A percentile compares a stretch with the other conserved stretches of the same genome.
Evolutionary conservation across 2,797 vertebrate species (phyloP).

Genomic region (Poeciliopsis paucimaculata): DNA sequence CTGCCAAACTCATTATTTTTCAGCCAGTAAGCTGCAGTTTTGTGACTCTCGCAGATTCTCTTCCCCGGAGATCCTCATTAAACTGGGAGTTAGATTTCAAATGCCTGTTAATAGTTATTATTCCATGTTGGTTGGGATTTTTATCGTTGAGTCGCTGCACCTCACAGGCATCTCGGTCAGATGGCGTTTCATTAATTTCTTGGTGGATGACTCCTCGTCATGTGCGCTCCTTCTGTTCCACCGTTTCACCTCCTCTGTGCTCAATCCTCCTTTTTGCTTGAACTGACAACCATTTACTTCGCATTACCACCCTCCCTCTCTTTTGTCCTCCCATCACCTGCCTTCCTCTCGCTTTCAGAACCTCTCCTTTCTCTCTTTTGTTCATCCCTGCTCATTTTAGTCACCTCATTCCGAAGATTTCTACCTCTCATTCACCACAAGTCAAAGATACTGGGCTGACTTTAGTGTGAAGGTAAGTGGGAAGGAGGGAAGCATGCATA

Average conservation of each 20-base stretch:
- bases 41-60: constrained; percentile 24
- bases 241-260: constrained; percentile 35
- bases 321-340: constrained; percentile 41
- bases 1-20: constrained; percentile 49
- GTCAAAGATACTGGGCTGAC: constrained; percentile 36
- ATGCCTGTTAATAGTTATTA: background rate
- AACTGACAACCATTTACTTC: constrained; percentile 59
- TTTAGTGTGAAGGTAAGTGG: constrained; percentile 27
- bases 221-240: constrained; percentile 26
- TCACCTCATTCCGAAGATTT: constrained; percentile 11
- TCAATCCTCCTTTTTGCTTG: background rate
- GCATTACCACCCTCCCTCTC: constrained; percentile 27
- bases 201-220: constrained; percentile 52
- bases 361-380: constrained; percentile 27
- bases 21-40: constrained; percentile 28
- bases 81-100: background rate
- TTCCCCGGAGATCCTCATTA: constrained; percentile 32
- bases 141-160: constrained; percentile 20
- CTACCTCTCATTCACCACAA: constrained; percentile 9
- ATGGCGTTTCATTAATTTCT: constrained; percentile 22
- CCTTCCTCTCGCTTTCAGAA: constrained; percentile 23
- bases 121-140: constrained; percentile 22
- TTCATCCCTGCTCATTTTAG: constrained; percentile 31
- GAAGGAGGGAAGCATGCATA: constrained; percentile 13
- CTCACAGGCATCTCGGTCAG: constrained; percentile 42